Evolutionary conservation across 2,797 vertebrate species (phyloP).

Genomic region (Mus spretus): DNA sequence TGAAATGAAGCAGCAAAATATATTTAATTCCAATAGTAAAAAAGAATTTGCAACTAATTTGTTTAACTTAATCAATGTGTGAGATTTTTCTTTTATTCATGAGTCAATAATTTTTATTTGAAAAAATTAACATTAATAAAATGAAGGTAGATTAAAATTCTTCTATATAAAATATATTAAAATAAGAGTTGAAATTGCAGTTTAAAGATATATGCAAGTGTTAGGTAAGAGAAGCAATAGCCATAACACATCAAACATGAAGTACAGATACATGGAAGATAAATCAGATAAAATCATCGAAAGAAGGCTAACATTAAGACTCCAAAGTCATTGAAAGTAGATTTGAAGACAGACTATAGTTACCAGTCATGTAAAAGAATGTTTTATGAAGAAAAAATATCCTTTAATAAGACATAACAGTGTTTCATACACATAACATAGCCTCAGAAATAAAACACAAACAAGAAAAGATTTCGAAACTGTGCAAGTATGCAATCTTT

Average conservation of each 20-base stretch:
- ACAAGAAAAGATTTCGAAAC: background rate
- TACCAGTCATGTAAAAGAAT: background rate
- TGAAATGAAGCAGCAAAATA: conserved; percentile 44
- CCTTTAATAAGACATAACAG: background rate
- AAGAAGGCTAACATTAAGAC: background rate
- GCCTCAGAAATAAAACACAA: background rate
- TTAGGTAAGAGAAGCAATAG: background rate
- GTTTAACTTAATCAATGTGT: background rate
- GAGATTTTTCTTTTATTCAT: background rate
- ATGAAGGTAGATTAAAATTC: conserved; percentile 2
- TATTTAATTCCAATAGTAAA: conserved; percentile 35
- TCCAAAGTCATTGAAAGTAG: background rate
- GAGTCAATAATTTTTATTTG: background rate
- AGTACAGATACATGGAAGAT: background rate
- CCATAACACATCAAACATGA: background rate
- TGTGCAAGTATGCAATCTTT: background rate
- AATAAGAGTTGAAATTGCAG: background rate
- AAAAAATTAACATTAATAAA: background rate
- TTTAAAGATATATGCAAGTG: background rate
- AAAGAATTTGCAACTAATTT: background rate
- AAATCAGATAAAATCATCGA: background rate
- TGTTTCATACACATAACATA: background rate
- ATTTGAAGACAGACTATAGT: background rate
- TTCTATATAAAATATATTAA: conserved; percentile 5
- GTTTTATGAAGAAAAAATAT: conserved; percentile 1